Conservation (phyloP, 1,140 invertebrate genomes). For the Drosophila bocki region DNA sequence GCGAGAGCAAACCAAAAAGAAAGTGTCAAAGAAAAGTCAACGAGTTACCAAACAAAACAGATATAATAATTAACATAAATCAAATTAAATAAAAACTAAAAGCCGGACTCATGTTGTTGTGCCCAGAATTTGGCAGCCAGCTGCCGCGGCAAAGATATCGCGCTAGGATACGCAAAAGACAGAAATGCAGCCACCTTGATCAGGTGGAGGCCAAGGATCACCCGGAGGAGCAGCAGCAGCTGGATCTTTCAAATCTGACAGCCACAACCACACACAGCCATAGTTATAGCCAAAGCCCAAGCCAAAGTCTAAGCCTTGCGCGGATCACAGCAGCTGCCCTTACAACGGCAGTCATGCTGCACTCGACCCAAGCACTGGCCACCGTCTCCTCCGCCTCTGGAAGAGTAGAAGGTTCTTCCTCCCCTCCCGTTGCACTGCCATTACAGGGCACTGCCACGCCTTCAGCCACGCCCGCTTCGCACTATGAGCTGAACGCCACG, state of each 20-base stretch:
- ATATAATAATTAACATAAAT: conserved; percentile 10
- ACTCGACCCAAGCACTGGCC: conserved; percentile 63
- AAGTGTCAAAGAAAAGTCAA: conserved; percentile 24
- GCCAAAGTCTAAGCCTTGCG: conserved; percentile 45
- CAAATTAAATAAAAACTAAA: conserved; percentile 10
- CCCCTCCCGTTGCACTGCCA: conserved; percentile 56
- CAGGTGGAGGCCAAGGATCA: background rate
- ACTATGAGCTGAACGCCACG: conserved; percentile 56
- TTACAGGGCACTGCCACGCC: conserved; percentile 68
- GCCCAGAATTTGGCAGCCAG: conserved; percentile 49
- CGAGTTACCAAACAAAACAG: conserved; percentile 25
- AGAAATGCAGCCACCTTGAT: conserved; percentile 34
- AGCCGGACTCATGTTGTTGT: conserved; percentile 46
- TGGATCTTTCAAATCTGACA: background rate
- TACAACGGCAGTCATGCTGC: conserved; percentile 58
- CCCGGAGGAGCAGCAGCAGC: background rate
- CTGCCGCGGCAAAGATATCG: conserved; percentile 54
- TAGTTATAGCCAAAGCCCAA: conserved; percentile 33
- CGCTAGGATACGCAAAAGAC: conserved; percentile 74
- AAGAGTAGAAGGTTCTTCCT: conserved; percentile 6
- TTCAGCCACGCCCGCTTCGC: conserved; percentile 40
- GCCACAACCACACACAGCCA: conserved; percentile 9
- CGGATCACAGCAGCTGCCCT: conserved; percentile 49
- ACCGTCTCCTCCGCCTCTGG: conserved; percentile 29
- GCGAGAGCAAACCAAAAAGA: conserved; percentile 7